Evolutionary conservation across 2,888 invertebrate genomes (phyloP).

Genomic region (Chalcosyrphus nemorum): DNA sequence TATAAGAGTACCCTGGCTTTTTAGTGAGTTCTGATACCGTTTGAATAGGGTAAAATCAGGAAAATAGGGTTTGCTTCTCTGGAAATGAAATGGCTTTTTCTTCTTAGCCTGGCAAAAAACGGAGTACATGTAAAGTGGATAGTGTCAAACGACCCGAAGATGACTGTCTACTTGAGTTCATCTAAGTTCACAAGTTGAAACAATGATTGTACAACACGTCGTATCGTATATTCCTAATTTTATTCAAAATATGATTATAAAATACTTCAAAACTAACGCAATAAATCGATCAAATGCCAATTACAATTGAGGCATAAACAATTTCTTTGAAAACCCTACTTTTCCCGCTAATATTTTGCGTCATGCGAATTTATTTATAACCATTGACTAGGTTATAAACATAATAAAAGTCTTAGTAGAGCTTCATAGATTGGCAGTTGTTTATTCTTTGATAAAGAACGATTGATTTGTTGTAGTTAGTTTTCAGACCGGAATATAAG

Average conservation of each 20-base stretch:
- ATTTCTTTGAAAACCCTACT: neutral
- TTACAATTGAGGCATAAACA: constrained; percentile 13
- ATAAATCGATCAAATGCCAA: constrained; percentile 43
- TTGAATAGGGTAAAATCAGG: too few relatives aligned
- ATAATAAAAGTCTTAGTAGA: constrained; percentile 12
- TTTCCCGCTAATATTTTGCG: constrained; percentile 15
- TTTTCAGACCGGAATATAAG: neutral
- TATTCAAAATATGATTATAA: constrained; percentile 14
- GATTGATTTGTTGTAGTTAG: constrained; percentile 17
- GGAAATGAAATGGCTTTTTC: too few relatives aligned
- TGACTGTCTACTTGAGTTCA: too few relatives aligned
- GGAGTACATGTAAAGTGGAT: too few relatives aligned
- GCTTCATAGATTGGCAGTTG: neutral
- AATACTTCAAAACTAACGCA: constrained; percentile 4
- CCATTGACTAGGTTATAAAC: neutral
- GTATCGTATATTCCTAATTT: too few relatives aligned
- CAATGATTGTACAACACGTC: too few relatives aligned
- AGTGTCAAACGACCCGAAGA: too few relatives aligned
- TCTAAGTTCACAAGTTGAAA: too few relatives aligned
- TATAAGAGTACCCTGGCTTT: too few relatives aligned
- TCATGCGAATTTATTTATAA: constrained; percentile 25
- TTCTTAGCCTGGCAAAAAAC: too few relatives aligned
- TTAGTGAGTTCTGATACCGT: too few relatives aligned
- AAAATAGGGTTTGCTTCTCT: too few relatives aligned
- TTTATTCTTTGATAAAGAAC: neutral